A percentile compares a stretch with the other conserved stretches of the same genome.
These are phyloP conservation scores for Erynnis tages DNA, from an alignment of 2,888 invertebrate genomes.

Conservation along the genomic window DNA sequence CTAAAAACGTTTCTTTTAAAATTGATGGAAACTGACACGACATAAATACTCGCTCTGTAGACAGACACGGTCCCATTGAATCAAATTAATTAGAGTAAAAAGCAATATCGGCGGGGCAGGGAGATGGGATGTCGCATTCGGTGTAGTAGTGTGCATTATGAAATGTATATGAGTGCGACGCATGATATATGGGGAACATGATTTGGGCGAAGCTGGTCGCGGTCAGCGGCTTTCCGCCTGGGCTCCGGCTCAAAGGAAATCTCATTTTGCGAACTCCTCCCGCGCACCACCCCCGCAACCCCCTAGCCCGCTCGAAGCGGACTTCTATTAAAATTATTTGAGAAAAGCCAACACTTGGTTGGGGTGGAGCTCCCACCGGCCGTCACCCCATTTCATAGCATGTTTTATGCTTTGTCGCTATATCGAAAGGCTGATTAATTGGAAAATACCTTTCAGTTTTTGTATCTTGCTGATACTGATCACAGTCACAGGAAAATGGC, in stretches of 20 bases:
- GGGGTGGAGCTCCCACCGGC: constrained; percentile 35
- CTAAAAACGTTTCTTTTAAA: no score
- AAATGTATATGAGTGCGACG: constrained; percentile 41
- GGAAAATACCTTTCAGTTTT: constrained; percentile 30
- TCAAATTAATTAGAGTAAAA: constrained; percentile 21
- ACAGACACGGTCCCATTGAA: constrained; percentile 10
- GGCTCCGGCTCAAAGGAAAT: constrained; percentile 72
- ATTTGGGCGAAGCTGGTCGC: constrained; percentile 54
- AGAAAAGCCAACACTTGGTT: constrained; percentile 60
- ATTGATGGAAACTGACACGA: no score
- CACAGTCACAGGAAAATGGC: constrained; percentile 6
- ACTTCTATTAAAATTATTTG: constrained; percentile 79
- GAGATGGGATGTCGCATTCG: neutral
- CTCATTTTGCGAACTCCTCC: constrained; percentile 63
- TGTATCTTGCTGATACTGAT: constrained; percentile 16
- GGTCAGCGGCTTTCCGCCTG: constrained; percentile 56
- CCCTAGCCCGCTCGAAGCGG: constrained; percentile 42
- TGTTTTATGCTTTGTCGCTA: constrained; percentile 45
- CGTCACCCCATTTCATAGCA: constrained; percentile 49
- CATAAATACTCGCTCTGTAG: no score
- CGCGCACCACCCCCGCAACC: constrained; percentile 36
- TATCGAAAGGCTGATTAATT: constrained; percentile 31
- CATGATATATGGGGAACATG: constrained; percentile 61
- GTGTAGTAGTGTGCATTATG: constrained; percentile 37
- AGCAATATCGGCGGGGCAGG: constrained; percentile 13